Percentiles rank a stretch among this genome's conserved stretches.
Conservation (phyloP, 2,113 vertebrate species). For the Antennarius striatus region DNA sequence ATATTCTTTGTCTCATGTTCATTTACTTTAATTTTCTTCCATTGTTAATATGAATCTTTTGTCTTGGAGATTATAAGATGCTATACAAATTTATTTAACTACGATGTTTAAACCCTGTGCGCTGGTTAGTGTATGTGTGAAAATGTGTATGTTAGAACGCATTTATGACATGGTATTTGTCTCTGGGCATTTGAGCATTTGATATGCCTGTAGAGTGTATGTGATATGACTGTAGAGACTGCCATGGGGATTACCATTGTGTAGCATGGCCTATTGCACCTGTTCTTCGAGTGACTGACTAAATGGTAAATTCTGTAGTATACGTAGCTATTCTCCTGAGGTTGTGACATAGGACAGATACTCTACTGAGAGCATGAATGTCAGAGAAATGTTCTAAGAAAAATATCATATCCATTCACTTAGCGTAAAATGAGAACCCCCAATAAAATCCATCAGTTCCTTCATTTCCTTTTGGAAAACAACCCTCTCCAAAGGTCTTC, state of each 20-base stretch:
- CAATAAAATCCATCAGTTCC: constrained; percentile 12
- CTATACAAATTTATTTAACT: too few species aligned
- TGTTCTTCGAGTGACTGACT: constrained; percentile 31
- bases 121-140: constrained; percentile 11
- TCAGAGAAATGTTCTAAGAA: background rate
- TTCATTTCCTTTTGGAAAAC: constrained; percentile 10
- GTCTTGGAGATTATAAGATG: too few species aligned
- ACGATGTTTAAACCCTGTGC: background rate
- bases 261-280: constrained; percentile 39
- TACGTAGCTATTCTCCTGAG: constrained; percentile 7
- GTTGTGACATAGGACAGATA: constrained; percentile 24
- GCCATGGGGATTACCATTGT: constrained; percentile 55
- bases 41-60: too few species aligned
- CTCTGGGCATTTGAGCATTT: constrained; percentile 47
- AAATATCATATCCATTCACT: background rate
- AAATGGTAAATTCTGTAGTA: constrained; percentile 35
- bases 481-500: background rate
- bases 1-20: too few species aligned
- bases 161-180: constrained; percentile 43
- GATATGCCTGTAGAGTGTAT: too few species aligned
- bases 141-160: constrained; percentile 17
- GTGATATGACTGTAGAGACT: constrained; percentile 14
- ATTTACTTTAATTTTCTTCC: too few species aligned
- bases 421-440: constrained; percentile 1
- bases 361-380: constrained; percentile 10